Evolutionary conservation across 2,888 invertebrate genomes (phyloP), one percentile per base, ranked within the genome.

Genomic region (Trissoscelio sp.): DNA sequence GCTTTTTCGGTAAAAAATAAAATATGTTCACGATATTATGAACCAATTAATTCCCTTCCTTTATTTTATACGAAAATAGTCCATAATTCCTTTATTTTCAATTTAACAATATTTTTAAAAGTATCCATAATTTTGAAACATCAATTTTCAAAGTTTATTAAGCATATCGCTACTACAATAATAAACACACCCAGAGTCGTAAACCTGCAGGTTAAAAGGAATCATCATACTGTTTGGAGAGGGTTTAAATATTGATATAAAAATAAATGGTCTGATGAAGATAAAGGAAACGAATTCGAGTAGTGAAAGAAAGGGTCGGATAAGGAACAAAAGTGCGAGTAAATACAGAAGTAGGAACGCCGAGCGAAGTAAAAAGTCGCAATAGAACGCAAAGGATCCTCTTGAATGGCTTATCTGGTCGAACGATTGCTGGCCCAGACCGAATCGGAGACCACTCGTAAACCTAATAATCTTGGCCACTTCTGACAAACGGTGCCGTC

Each of bases 401-500:
- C 83, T 83, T 84, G 87, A 85, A 86, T 86, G 82, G 86, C 85
- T 88, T 86, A 87, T 88, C 86, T 84, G 86, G 82, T 85, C 82
- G 84, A 82, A 82, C 85, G 85, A 85, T 83, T 83, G 83, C 81
- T 83, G 81, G 83, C 85, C 86, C 85, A 86, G 87, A 86, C 86
- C 84, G 87, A 85, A 84, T 86, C 86, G 85, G 86, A 85, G 86
- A 86, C 88, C 88, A 88, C 88, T 89, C 88, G 88, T 88, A 88
- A 90, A 90, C 89, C 89, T 88, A 90, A 90, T 90, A 90, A 90
- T 88, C 88, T 87, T 83, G 87, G 86, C 88, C 87, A 87, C 88
- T 88, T 85, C 87, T 90, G 89, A 90, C 89, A 90, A 89, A 90
- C 87, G 90, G 89, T 87, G 84, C 88, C 89, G 89, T 89, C 89